Evolutionary conservation across 2,797 vertebrate species (phyloP), one percentile per base, ranked within the genome.

Genomic region (Pseudomugil gertrudae): DNA sequence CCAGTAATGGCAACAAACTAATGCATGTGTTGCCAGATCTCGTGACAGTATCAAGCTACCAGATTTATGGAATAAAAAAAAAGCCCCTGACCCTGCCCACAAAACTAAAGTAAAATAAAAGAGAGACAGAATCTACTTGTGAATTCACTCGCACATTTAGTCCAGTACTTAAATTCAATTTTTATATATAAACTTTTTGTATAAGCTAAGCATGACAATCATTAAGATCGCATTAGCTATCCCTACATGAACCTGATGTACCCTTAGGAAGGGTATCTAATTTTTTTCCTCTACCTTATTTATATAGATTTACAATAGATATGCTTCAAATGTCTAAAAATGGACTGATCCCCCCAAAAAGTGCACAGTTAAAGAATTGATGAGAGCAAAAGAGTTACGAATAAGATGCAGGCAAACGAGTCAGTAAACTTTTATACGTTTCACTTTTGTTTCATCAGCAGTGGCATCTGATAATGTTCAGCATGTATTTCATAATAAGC

Each of bases 1-100:
- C 81, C 56, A 17, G 50, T 63, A 64, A 26, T 66, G 45, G 71
- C 67, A 69, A 55, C 57, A 71, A 1, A 36, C 48, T 13, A 36
- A 48, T 47, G 7, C 15, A 9, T 53, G 66, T 24, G 54, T 60
- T 60, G 40, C 40, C 57, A 60, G 19, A 21, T 60, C n/a, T n/a
- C 14, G 29, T 23, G 10, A 47, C 57, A 32, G 15, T 30, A 29
- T 43, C 26, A 59, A 45, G 57, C 40, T 23, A 21, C 0, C 3
- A 14, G 40, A 11, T 14, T 5, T 45, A 9, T 58, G 38, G 3
- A 30, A 29, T 17, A 35, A 38, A 3, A 30, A 29, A 29, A 8
- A 8, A 26, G 4, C 23, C 48, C 23, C 24, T 3, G 1, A 23
- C 9, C 43, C 9, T n/a, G 21, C 43, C 43, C 3, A 45, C 43